phyloP scores from a whole-genome alignment of 2,113 vertebrate genomes.

The Okapia johnstoni region DNA sequence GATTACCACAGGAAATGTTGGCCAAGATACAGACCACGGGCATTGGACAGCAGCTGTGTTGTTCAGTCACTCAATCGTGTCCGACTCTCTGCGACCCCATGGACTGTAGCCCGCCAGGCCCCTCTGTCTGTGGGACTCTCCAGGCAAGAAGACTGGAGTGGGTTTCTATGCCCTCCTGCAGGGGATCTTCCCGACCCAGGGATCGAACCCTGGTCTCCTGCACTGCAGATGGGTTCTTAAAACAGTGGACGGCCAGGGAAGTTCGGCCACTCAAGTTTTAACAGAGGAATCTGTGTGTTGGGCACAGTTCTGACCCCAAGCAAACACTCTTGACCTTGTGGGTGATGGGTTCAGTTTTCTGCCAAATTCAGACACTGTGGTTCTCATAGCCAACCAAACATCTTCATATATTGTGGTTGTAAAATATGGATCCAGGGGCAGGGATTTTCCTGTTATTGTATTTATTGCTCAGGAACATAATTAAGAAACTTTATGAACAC shows the following conservation, averaged over 20 bases:
- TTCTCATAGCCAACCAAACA: not conserved
- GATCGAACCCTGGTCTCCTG: not conserved
- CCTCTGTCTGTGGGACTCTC: not conserved
- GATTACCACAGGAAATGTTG: fast-evolving
- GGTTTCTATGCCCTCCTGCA: not conserved
- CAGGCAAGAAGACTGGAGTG: not conserved
- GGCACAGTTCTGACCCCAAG: not conserved
- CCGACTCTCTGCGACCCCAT: fast-evolving
- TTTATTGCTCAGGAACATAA: not conserved
- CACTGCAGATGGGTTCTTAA: not conserved
- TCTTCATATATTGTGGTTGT: not conserved
- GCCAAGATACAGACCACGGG: not conserved
- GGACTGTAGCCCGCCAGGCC: fast-evolving
- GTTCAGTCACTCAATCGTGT: fast-evolving
- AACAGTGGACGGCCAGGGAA: fast-evolving
- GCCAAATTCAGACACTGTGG: not conserved
- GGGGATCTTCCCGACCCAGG: not conserved
- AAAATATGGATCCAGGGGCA: not conserved
- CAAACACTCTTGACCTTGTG: not conserved
- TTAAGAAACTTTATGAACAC: not conserved
- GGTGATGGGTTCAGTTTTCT: not conserved
- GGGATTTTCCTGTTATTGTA: not conserved
- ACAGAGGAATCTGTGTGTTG: fast-evolving
- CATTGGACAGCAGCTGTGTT: fast-evolving
- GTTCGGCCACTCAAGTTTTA: not conserved